phyloP scores from a whole-genome alignment of 1,140 invertebrate species.

The Callitettix versicolor region DNA sequence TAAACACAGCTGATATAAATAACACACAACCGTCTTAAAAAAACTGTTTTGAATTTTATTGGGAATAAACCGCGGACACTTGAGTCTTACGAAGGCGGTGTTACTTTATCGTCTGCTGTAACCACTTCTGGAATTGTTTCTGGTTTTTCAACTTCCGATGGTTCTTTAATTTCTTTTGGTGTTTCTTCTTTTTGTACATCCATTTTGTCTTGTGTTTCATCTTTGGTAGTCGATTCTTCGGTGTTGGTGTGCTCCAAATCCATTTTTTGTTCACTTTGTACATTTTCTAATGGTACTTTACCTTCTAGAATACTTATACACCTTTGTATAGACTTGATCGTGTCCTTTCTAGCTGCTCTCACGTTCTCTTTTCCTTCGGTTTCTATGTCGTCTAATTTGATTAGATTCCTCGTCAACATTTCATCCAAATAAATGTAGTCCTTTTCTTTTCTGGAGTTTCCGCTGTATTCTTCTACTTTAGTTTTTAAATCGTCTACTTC shows the following conservation, averaged over 20 bases:
- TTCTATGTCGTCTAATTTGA: conserved; percentile 85
- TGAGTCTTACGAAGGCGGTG: too few relatives aligned
- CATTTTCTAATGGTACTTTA: conserved; percentile 34
- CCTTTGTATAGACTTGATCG: conserved; percentile 77
- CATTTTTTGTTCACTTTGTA: neutral
- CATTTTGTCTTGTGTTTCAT: too few relatives aligned
- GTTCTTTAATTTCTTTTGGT: too few relatives aligned
- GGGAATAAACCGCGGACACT: too few relatives aligned
- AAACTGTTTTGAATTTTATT: too few relatives aligned
- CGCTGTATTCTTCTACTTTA: conserved; percentile 66
- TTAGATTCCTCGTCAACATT: conserved; percentile 84
- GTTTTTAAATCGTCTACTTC: conserved; percentile 67
- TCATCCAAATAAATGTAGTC: conserved; percentile 83
- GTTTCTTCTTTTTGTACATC: too few relatives aligned
- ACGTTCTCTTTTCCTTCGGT: conserved; percentile 84
- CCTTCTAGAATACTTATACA: conserved; percentile 72
- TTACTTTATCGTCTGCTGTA: too few relatives aligned
- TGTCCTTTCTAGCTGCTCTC: conserved; percentile 69
- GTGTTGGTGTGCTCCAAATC: neutral
- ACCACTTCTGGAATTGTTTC: too few relatives aligned
- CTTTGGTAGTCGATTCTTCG: too few relatives aligned
- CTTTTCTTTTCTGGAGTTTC: conserved; percentile 63
- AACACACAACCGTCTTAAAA: too few relatives aligned
- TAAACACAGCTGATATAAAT: too few relatives aligned
- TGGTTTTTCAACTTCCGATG: too few relatives aligned